Evolutionary conservation across 2,797 vertebrate genomes (phyloP), one percentile per base, ranked within the genome.

Genomic region (Sitta carolinensis): DNA sequence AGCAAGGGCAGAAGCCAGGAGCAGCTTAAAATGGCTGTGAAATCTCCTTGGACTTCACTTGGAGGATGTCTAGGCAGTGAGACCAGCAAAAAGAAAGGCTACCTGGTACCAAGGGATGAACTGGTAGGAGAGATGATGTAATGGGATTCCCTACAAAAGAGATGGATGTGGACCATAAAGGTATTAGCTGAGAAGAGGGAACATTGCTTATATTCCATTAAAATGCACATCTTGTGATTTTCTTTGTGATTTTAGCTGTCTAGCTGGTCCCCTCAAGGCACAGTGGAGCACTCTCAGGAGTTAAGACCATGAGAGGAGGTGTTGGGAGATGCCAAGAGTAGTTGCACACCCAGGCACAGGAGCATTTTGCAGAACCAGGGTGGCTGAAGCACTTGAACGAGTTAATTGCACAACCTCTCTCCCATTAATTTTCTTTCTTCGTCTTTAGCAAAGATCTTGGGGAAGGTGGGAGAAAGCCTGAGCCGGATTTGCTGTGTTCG

Each of bases 401-500:
- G 19, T 52, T 63, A 27, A 55, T 57, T 8, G 3, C 58, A 58
- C 17, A 42, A 10, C n/a, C 20, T 63, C 50, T n/a, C 30, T 87
- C 30, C 25, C 32, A 18, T 40, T 50, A 29, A 42, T 59, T 50
- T 89, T 85, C 27, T 48, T 88, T 50, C 78, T 95, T 75, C 20
- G 25, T 61, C 66, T 96, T 83, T 16, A 99, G 99, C 99, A 96
- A 99, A 99, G 95, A 97, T 99, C 89, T 98, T 99, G 98, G 99
- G 99, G 76, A 99, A 99, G 95, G 97, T 99, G 95, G 98, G 99
- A 23, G 99, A 99, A 96, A 99, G 98, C 93, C 88, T 99, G 90
- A 99, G 99, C 84, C 98, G 98, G 91, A 99, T 99, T 95, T 99
- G 99, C 97, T 99, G 99, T 3, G 98, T 98, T 30, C 99, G 99